phyloP scores from a whole-genome alignment of 1,140 invertebrate genomes.

The Eubasilissa regina region DNA sequence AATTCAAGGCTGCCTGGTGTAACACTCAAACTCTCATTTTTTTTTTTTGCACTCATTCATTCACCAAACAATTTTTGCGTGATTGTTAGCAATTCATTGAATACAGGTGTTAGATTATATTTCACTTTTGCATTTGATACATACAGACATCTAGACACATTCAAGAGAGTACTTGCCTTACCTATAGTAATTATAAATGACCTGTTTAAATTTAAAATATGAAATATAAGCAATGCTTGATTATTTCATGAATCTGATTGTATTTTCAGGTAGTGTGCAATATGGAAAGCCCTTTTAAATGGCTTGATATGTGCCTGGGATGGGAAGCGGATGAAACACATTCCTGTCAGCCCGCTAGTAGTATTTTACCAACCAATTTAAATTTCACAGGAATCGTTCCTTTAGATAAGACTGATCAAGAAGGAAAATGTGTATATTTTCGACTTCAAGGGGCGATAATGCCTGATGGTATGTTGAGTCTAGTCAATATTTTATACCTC shows the following conservation, averaged over 20 bases:
- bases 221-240: not conserved
- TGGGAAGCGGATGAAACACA: conserved; percentile 64
- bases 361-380: conserved; percentile 63
- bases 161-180: no score
- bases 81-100: no score
- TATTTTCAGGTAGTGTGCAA: conserved; percentile 48
- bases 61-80: no score
- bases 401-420: conserved; percentile 60
- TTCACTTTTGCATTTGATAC: no score
- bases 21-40: no score
- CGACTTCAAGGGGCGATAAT: conserved; percentile 63
- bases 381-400: conserved; percentile 65
- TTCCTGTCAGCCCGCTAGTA: conserved; percentile 62
- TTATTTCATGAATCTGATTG: not conserved
- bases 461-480: conserved; percentile 63
- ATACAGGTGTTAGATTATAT: no score
- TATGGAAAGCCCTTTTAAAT: conserved; percentile 62
- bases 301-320: conserved; percentile 68
- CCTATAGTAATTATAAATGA: no score
- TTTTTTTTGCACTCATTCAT: no score
- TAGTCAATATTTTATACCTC: no score
- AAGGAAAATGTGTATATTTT: conserved; percentile 65
- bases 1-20: no score
- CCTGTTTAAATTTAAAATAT: not conserved
- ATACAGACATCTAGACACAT: no score